Percentiles rank a stretch among this genome's conserved stretches.
Evolutionary conservation across 2,888 invertebrate genomes (phyloP).

Genomic region (Chromoteleia sp.): DNA sequence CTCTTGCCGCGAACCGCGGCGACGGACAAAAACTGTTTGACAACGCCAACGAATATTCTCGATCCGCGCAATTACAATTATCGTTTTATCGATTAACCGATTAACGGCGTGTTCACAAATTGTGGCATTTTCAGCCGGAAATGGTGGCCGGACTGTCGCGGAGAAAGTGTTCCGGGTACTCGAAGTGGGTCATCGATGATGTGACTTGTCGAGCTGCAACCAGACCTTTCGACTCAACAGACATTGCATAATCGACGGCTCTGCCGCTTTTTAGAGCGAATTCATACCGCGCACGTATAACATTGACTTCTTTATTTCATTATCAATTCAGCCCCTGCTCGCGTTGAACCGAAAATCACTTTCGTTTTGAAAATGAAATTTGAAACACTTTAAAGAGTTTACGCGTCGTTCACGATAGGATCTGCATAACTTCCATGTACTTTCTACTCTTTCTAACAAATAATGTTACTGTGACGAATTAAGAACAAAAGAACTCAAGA

Average conservation of each 20-base stretch:
- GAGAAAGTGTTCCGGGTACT: conserved; percentile 64
- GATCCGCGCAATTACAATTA: neutral
- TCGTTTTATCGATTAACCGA: conserved; percentile 18
- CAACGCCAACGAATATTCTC: neutral
- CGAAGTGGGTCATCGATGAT: conserved; percentile 54
- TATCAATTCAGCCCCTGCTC: conserved; percentile 5
- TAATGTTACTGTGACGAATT: too few relatives aligned
- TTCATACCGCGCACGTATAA: conserved; percentile 12
- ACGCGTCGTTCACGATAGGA: too few relatives aligned
- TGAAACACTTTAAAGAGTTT: too few relatives aligned
- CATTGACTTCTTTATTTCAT: conserved; percentile 44
- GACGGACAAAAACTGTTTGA: neutral
- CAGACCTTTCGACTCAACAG: conserved; percentile 57
- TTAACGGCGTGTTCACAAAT: conserved; percentile 4
- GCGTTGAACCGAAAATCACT: neutral
- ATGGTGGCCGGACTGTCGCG: neutral
- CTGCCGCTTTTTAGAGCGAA: conserved; percentile 28
- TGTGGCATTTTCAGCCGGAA: conserved; percentile 41
- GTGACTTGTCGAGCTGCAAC: conserved; percentile 42
- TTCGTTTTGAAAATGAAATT: neutral
- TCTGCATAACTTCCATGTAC: too few relatives aligned
- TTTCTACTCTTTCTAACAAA: too few relatives aligned
- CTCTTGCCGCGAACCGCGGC: conserved; percentile 15
- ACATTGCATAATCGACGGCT: conserved; percentile 31
- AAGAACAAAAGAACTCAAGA: too few relatives aligned